A percentile compares a stretch with the other conserved stretches of the same genome.
Conservation (phyloP, 1,140 invertebrate species). For the Scylla paramamosain region DNA sequence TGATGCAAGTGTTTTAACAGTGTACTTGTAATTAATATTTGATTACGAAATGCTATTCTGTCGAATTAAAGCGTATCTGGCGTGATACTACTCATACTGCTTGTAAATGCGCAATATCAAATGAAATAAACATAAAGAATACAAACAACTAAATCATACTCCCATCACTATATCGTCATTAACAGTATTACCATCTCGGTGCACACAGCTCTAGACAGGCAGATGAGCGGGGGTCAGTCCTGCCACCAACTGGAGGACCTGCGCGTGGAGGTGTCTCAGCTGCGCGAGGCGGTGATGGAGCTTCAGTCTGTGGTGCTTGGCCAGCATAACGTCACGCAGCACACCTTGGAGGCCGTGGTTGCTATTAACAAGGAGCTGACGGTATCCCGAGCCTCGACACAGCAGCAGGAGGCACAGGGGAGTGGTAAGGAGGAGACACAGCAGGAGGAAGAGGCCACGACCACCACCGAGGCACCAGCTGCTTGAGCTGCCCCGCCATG, state of each 20-base stretch:
- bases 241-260: background rate
- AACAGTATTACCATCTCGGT: background rate
- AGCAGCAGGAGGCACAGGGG: background rate
- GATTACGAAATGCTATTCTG: too few relatives aligned
- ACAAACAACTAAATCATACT: too few relatives aligned
- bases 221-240: background rate
- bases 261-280: background rate
- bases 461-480: too few relatives aligned
- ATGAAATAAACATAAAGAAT: too few relatives aligned
- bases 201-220: background rate
- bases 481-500: too few relatives aligned
- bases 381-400: background rate
- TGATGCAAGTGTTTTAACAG: too few relatives aligned
- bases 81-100: too few relatives aligned
- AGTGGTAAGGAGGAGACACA: background rate
- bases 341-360: background rate
- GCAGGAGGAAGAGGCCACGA: too few relatives aligned
- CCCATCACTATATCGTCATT: too few relatives aligned
- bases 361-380: background rate
- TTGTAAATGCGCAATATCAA: too few relatives aligned
- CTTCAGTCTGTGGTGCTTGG: background rate
- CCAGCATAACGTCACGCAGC: background rate
- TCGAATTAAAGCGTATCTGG: too few relatives aligned
- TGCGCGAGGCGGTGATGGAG: background rate
- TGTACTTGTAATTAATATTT: too few relatives aligned